These are phyloP conservation scores for Montipora capitata DNA, from an alignment of 92 coral and sea anemone genomes.

Conservation along the genomic window DNA sequence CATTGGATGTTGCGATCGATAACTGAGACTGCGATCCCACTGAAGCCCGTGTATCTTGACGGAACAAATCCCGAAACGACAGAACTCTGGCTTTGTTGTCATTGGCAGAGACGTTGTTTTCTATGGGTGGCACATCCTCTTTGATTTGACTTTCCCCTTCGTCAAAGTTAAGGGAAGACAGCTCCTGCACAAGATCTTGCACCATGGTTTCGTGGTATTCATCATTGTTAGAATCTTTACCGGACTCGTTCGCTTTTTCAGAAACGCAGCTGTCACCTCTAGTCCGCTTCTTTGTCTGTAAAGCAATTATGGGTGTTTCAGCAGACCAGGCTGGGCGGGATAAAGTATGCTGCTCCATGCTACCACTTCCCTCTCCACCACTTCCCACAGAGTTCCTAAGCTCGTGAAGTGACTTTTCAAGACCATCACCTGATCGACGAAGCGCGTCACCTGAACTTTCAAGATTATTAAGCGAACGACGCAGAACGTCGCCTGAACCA, in stretches of 20 bases:
- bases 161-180: constrained; percentile 32
- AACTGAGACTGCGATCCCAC: constrained; percentile 24
- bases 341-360: not conserved
- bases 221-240: constrained; percentile 2
- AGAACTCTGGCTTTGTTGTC: not conserved
- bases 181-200: constrained; percentile 27
- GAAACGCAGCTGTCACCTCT: constrained; percentile 5
- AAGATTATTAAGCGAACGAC: constrained; percentile 2
- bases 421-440: constrained; percentile 1
- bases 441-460: constrained; percentile 17
- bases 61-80: constrained; percentile 35
- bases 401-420: constrained; percentile 24
- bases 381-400: constrained; percentile 18
- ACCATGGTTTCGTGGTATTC: constrained; percentile 22
- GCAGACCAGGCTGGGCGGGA: constrained; percentile 32
- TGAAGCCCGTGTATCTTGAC: not conserved
- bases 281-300: not conserved
- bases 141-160: constrained; percentile 11
- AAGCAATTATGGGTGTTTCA: not conserved
- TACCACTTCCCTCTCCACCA: not conserved
- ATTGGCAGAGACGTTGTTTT: not conserved
- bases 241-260: not conserved
- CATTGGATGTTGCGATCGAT: constrained; percentile 17
- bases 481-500: constrained; percentile 6
- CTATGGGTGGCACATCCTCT: not conserved